Percentiles rank a stretch among this genome's conserved stretches.
Conservation (phyloP, 2,797 vertebrate genomes). For the Sitta carolinensis region DNA sequence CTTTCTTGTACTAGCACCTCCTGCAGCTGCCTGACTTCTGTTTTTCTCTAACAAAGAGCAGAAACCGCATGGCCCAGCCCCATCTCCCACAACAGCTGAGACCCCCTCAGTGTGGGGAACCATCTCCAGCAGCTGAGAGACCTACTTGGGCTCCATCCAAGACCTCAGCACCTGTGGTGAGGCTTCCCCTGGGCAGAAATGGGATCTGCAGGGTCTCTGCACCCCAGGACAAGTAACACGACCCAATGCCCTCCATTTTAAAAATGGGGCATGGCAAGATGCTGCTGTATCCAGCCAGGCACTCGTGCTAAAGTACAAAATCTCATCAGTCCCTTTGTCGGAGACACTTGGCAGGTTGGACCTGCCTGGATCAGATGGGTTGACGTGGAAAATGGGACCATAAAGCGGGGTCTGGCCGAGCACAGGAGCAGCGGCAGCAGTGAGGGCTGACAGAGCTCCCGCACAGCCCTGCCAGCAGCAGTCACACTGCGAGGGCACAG, state of each 20-base stretch:
- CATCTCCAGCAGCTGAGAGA: not conserved
- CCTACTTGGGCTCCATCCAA: not conserved
- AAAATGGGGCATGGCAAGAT: not conserved
- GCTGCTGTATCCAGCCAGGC: not conserved
- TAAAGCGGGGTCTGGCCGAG: not conserved
- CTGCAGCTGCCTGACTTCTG: not conserved
- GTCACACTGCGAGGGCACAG: not conserved
- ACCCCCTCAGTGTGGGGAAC: fast-evolving
- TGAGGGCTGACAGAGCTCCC: not conserved
- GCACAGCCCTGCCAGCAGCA: not conserved
- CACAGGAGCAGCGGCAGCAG: not conserved
- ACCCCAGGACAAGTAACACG: not conserved
- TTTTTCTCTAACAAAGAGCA: slow-evolving; percentile 1
- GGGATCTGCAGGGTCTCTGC: not conserved
- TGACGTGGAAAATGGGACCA: not conserved
- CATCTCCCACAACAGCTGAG: not conserved
- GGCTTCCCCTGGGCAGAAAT: not conserved
- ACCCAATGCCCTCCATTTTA: not conserved
- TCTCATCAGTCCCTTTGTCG: not conserved
- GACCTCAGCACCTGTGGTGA: fast-evolving
- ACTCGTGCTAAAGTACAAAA: not conserved
- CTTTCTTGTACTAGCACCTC: not conserved
- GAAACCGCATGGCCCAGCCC: not conserved
- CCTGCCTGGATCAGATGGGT: not conserved
- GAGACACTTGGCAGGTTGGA: not conserved